Percentiles rank a stretch among this genome's conserved stretches.
phyloP scores from a whole-genome alignment of 1,140 invertebrate species.

The Sesamia nonagrioides region DNA sequence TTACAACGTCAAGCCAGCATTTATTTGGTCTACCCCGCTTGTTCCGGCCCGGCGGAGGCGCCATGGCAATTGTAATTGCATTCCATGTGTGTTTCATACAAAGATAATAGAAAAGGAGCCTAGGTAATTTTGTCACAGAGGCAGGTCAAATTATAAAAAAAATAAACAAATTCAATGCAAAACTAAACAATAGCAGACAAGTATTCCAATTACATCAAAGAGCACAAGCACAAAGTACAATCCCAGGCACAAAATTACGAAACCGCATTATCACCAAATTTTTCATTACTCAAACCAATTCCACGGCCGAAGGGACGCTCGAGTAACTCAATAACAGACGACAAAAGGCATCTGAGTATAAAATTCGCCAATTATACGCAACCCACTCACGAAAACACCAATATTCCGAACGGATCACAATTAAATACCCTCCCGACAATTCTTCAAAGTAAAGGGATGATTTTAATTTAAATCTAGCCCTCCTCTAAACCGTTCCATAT shows the following conservation, averaged over 20 bases:
- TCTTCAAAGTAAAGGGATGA: conserved; percentile 72
- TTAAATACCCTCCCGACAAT: conserved; percentile 74
- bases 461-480: conserved; percentile 82
- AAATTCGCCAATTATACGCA: conserved; percentile 75
- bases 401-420: conserved; percentile 77
- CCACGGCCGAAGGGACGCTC: conserved; percentile 64
- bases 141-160: too few relatives aligned
- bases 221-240: conserved; percentile 29
- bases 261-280: conserved; percentile 66
- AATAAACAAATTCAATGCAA: not conserved
- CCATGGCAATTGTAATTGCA: too few relatives aligned
- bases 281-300: conserved; percentile 73
- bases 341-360: conserved; percentile 68
- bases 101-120: too few relatives aligned
- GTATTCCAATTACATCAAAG: conserved; percentile 27
- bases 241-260: conserved; percentile 54
- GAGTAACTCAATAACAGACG: conserved; percentile 70
- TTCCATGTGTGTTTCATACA: too few relatives aligned
- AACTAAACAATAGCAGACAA: conserved; percentile 9
- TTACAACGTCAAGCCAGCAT: too few relatives aligned
- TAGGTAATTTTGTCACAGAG: too few relatives aligned
- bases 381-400: conserved; percentile 68
- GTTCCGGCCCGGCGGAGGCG: too few relatives aligned
- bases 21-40: too few relatives aligned
- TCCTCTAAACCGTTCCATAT: conserved; percentile 49